Evolutionary conservation across 2,888 invertebrate species (phyloP).

Genomic region (Cephonodes hylas): DNA sequence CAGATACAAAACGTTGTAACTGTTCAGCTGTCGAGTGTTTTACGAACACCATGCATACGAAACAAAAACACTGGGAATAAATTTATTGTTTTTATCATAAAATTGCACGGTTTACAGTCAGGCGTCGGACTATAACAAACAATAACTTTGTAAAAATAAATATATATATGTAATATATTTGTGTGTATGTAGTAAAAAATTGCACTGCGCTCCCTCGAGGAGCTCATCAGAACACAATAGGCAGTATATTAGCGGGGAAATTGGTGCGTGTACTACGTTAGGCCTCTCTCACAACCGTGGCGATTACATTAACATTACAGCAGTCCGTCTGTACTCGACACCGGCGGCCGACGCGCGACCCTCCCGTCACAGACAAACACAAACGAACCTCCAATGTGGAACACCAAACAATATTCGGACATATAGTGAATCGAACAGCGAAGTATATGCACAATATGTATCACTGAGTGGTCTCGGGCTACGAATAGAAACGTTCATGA

Average conservation of each 20-base stretch:
- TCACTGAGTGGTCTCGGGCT: conserved; percentile 8
- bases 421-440: not conserved
- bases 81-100: not conserved
- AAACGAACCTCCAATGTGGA: not conserved
- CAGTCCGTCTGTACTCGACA: conserved; percentile 5
- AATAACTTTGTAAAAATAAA: conserved; percentile 63
- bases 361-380: not conserved
- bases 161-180: conserved; percentile 25
- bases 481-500: conserved; percentile 26
- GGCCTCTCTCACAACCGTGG: conserved; percentile 79
- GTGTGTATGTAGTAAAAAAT: conserved; percentile 43
- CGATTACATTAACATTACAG: conserved; percentile 29
- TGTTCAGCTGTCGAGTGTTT: not conserved
- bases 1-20: not conserved
- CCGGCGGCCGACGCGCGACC: not conserved
- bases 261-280: conserved; percentile 67
- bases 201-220: conserved; percentile 60
- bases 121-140: conserved; percentile 35
- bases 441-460: conserved; percentile 4
- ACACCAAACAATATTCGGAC: not conserved
- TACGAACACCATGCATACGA: conserved; percentile 2
- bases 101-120: conserved; percentile 8
- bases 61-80: conserved; percentile 4
- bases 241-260: conserved; percentile 53
- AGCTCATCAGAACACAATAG: conserved; percentile 73